Percentiles rank a stretch among this genome's conserved stretches.
These are phyloP conservation scores for Schizothorax lantsangensis DNA, from an alignment of 2,797 vertebrate genomes.

Conservation along the genomic window DNA sequence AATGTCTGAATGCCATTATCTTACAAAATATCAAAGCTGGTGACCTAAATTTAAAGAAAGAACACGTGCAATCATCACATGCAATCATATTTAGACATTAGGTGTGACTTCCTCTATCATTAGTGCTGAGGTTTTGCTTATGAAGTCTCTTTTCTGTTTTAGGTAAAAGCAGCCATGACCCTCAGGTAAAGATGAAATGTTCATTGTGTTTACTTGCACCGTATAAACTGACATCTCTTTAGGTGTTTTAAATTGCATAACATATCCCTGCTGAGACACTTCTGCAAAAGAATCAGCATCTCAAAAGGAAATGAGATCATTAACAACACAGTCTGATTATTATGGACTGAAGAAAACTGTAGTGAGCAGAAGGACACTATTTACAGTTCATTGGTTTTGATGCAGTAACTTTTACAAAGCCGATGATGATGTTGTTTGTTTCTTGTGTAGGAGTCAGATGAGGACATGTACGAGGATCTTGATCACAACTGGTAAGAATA, in stretches of 20 bases:
- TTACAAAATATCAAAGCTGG: not conserved
- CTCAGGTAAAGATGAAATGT: constrained; percentile 55
- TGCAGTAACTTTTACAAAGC: not conserved
- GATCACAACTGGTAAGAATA: constrained; percentile 70
- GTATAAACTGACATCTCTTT: not conserved
- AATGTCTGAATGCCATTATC: not conserved
- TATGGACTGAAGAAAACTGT: not conserved
- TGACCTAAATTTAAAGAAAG: not conserved
- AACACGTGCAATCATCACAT: not conserved
- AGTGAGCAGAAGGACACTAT: not conserved
- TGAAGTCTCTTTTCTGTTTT: constrained; percentile 37
- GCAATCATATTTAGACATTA: not conserved
- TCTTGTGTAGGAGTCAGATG: constrained; percentile 60
- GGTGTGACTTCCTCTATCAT: not conserved
- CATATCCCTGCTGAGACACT: not conserved
- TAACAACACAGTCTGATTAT: not conserved
- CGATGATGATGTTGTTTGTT: not conserved
- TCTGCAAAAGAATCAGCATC: not conserved
- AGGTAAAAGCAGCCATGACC: constrained; percentile 46
- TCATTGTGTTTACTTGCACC: not conserved
- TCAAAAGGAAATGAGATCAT: not conserved
- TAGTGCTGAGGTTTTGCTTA: not conserved
- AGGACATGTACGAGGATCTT: constrained; percentile 82
- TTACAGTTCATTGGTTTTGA: not conserved
- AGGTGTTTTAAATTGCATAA: not conserved